Evolutionary conservation across 2,113 vertebrate species (phyloP), one percentile per base, ranked within the genome.

Genomic region (Pycnonotus jocosus): DNA sequence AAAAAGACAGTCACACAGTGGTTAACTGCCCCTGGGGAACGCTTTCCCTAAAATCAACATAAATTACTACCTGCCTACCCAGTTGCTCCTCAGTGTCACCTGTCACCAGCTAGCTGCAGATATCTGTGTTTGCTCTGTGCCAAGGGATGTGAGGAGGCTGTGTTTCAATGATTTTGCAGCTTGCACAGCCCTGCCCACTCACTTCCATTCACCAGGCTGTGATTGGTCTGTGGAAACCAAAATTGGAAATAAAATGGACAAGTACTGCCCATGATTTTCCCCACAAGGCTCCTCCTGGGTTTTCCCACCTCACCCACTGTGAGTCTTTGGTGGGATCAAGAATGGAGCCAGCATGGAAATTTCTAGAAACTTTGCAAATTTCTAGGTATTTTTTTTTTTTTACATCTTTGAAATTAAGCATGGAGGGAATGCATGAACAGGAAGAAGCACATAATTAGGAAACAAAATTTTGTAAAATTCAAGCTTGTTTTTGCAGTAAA

Each of bases 241-340:
- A 87, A 85, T 10, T 11, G 8, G 27, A 38, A 84, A 62, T 30
- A 42, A 65, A 62, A 58, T 24, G 37, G 35, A 40, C 28, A 79
- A 77, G 17, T 38, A 57, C 9, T 57, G 30, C 50, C 44, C 42
- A 9, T 0, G 0, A 19, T 31, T 69, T n/a, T 33, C 18, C 19
- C 10, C 12, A 10, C 4, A 14, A 83, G 42, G 25, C 22, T 73
- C 0, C 0, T 50, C 21, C 10, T 0, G 0, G 6, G 19, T 65
- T 51, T 42, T 48, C 47, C 17, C 38, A 51, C 25, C 18, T 15
- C 6, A 50, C 2, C 1, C 25, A 1, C 12, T 42, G 7, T 30
- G 37, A 15, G 20, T 54, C 33, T 70, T 30, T 38, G 25, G 37
- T 33, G 5, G 10, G 2, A 4, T 69, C 31, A 73, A 40, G 47